Base-by-base conservation (phyloP, 2,888 invertebrate species). In the Stenotaenia linearis region DNA sequence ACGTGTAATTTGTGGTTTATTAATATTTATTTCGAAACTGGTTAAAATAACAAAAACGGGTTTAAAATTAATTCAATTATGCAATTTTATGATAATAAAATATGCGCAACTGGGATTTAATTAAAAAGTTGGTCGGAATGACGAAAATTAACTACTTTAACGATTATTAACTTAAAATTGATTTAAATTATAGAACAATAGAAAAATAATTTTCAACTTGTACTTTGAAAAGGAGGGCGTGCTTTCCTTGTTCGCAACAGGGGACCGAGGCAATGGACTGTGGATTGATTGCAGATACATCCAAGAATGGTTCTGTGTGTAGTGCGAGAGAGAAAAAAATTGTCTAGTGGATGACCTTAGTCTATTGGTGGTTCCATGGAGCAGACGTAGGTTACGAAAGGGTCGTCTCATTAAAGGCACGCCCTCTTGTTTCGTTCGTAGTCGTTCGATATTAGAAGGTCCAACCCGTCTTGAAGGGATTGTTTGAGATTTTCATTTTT, bases 301-400 rank as follows among this genome's bases (percentile, higher is more conserved):
- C 69, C 4, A 69, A 28, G 69, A 69, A 69, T 69, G 69, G 25
- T 69, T 28, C 28, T 69, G 69, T 12, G 69, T 28, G 69, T 25
- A 69, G 69, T 12, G 69, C 9, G 28, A 28, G 69, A 69, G 28
- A 25, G 18, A 25, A 61, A 69, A 69, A 28, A 69, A 69, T 10
- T 10, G 12, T 69, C 69, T 69, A 69, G 69, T 69, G 69, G 69
- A 10, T 69, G 69, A 69, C 69, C 69, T 69, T 69, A 69, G 69
- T 69, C 69, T 69, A 69, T 69, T 69, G 69, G 69, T 69, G 69
- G 69, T 69, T 69, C 69, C 25, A 69, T 28, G 28, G n/a, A 69
- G 69, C 69, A 69, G 69, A 69, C 25, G 25, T 10, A 28, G 69
- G 69, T 69, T 28, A 28, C 10, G 69, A 69, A 69, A 23, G 69